Base-by-base conservation (phyloP, 2,888 invertebrate genomes). In the Bhutanitis thaidina region DNA sequence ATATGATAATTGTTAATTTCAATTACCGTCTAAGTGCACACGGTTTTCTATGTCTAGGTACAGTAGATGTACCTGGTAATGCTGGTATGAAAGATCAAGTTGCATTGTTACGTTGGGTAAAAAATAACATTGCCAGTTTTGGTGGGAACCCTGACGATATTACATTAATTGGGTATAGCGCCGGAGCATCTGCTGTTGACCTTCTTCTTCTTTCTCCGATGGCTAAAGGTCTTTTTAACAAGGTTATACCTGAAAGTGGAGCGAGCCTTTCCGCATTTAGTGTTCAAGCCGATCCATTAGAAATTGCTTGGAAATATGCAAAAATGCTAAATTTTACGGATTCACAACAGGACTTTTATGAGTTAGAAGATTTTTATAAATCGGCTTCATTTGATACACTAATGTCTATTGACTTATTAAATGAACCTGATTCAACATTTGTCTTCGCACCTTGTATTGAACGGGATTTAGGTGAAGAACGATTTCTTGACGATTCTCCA, bases 21-120 rank as follows among this genome's bases (percentile, higher is more conserved):
- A 81, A 81, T 44, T 80, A 80, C 46, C 70, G 82, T 10, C 53
- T 80, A n/a, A 78, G 78, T 8, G 34, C 62, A 3, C 58, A 62
- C 50, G 80, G 80, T 0, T 79, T 79, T 35, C 58, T 80, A n/a
- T 79, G 77, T 55, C 64, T 80, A 13, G 80, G 80, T 0, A 81
- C 80, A 9, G 59, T 69, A 48, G 68, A 65, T 38, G 61, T 62
- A 40, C 81, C 82, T 0, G 83, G 83, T 0, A 82, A 84, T 43
- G 83, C 81, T 15, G 83, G 78, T 3, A 64, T 81, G 67, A 83
- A 83, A 56, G 83, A 84, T 47, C 79, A 80, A 58, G 67, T 83
- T 1, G 72, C 77, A 0, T 55, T 76, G 16, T 60, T 82, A 7
- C 49, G 55, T 0, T 64, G 61, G 62, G 57, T 62, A 0, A 63